Conservation (phyloP, 2,888 invertebrate genomes). For the Drosophila leonis region DNA sequence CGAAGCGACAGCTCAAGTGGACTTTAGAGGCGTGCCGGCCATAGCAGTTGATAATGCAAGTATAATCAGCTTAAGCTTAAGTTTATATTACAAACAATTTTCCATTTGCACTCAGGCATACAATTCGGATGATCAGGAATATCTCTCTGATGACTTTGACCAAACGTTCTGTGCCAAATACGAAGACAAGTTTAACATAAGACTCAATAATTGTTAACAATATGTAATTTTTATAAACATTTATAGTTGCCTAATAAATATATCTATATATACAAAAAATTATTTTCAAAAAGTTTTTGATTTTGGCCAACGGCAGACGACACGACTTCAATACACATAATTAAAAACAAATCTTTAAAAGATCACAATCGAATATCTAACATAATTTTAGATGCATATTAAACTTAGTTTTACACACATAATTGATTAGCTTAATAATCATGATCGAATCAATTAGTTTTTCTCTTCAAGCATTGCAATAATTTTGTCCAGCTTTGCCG, state of each 20-base stretch:
- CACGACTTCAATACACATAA: conserved; percentile 4
- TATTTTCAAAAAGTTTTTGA: not conserved
- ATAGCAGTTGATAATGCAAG: conserved; percentile 80
- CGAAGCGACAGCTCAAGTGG: conserved; percentile 67
- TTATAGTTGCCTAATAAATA: not conserved
- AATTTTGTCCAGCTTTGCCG: conserved; percentile 78
- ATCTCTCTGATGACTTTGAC: conserved; percentile 42
- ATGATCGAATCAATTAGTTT: conserved; percentile 19
- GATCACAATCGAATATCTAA: conserved; percentile 10
- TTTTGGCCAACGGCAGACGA: not conserved
- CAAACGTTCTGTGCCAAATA: conserved; percentile 51
- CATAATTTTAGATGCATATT: not conserved
- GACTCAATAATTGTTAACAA: conserved; percentile 34
- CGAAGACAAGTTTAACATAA: conserved; percentile 47
- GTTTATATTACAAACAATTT: not conserved
- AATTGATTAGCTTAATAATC: conserved; percentile 2
- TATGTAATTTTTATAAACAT: not conserved
- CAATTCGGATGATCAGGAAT: conserved; percentile 21
- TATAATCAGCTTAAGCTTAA: not conserved
- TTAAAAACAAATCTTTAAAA: not conserved
- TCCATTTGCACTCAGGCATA: conserved; percentile 33
- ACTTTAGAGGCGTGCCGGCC: conserved; percentile 80
- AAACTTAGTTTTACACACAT: conserved; percentile 2
- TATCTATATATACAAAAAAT: conserved; percentile 1
- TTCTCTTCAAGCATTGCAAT: conserved; percentile 70